These are phyloP conservation scores for Pomatorhinus ruficollis DNA, from an alignment of 2,113 vertebrate genomes.

Conservation along the genomic window DNA sequence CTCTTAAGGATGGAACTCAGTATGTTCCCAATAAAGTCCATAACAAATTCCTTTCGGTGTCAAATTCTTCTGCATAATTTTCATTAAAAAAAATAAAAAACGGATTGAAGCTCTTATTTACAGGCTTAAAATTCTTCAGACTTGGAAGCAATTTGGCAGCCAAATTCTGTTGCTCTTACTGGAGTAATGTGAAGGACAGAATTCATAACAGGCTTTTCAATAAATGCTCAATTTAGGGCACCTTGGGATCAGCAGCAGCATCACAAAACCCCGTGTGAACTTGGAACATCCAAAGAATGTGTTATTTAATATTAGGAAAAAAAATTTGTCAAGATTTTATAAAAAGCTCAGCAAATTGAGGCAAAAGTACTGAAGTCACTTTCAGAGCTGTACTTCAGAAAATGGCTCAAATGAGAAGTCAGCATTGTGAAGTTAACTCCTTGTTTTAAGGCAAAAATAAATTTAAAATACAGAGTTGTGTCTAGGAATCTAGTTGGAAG, in stretches of 20 bases:
- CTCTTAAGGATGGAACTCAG: background rate
- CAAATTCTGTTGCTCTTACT: background rate
- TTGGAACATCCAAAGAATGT: background rate
- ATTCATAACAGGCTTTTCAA: background rate
- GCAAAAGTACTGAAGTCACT: background rate
- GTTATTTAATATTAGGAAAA: background rate
- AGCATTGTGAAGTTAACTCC: background rate
- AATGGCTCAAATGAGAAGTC: background rate
- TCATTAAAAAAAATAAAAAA: too few relatives aligned
- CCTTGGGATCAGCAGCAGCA: background rate
- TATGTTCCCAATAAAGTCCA: background rate
- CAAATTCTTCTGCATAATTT: background rate
- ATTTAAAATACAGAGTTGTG: background rate
- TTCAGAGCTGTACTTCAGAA: background rate
- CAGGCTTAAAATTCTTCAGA: background rate
- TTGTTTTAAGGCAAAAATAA: background rate
- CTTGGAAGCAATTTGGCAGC: background rate
- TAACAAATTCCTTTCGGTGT: background rate
- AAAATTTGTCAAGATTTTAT: background rate
- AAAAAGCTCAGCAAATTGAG: conserved; percentile 15
- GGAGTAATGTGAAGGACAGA: background rate
- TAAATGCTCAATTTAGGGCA: background rate
- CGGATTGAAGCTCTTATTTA: background rate
- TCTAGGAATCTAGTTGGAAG: background rate
- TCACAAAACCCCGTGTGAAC: background rate